These are phyloP conservation scores for Andrena camellia DNA, from an alignment of 2,888 invertebrate species.

Conservation along the genomic window DNA sequence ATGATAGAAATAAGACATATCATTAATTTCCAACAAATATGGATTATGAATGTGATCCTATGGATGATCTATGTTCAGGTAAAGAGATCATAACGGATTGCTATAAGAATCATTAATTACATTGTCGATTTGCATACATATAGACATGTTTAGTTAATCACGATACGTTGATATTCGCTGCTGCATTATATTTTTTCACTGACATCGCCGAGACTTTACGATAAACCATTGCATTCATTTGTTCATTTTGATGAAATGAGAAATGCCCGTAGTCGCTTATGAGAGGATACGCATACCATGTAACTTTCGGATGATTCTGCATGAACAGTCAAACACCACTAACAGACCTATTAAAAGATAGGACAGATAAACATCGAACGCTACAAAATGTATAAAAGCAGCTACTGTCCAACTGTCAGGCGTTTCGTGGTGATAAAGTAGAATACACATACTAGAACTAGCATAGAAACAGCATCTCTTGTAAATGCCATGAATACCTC, in stretches of 20 bases:
- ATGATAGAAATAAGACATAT: background rate
- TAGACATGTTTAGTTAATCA: background rate
- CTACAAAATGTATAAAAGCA: slow-evolving; percentile 53
- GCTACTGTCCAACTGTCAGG: slow-evolving; percentile 44
- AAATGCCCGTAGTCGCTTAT: background rate
- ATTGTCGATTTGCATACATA: slow-evolving; percentile 1
- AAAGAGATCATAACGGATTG: slow-evolving; percentile 35
- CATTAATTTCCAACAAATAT: slow-evolving; percentile 32
- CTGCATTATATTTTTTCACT: background rate
- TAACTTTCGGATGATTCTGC: slow-evolving; percentile 7
- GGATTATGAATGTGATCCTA: slow-evolving; percentile 38
- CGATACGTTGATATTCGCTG: slow-evolving; percentile 2
- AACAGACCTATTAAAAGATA: slow-evolving; percentile 25
- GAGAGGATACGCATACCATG: slow-evolving; percentile 8
- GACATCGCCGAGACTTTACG: background rate
- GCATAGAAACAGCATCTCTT: slow-evolving; percentile 52
- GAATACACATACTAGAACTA: slow-evolving; percentile 41
- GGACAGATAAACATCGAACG: slow-evolving; percentile 36
- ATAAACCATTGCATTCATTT: background rate
- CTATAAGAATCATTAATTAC: slow-evolving; percentile 16
- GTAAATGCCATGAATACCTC: slow-evolving; percentile 11
- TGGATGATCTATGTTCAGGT: slow-evolving; percentile 47
- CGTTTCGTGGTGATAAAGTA: slow-evolving; percentile 34
- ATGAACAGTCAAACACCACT: slow-evolving; percentile 18
- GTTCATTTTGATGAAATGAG: slow-evolving; percentile 6